Conservation (phyloP, 2,797 vertebrate species). For the Poeciliopsis presidionis region DNA sequence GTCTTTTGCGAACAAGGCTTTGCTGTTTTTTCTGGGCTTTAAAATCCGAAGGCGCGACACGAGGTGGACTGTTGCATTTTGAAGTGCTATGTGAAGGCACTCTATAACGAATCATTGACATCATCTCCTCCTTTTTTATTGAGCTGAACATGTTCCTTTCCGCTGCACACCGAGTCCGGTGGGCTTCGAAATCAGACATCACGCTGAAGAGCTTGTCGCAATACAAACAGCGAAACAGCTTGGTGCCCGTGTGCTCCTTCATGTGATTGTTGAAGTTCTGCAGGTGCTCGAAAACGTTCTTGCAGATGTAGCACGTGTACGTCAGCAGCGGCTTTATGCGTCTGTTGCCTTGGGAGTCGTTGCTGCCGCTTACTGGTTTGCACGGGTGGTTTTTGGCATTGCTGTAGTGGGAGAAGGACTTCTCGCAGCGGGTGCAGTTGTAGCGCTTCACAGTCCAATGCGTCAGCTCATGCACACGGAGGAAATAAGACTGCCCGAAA, state of each 20-base stretch:
- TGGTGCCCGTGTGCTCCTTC: slow-evolving; percentile 74
- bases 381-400: slow-evolving; percentile 81
- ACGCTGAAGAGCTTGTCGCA: slow-evolving; percentile 79
- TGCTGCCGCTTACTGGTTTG: slow-evolving; percentile 31
- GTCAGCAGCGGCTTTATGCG: slow-evolving; percentile 58
- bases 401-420: slow-evolving; percentile 80
- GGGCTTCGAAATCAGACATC: slow-evolving; percentile 72
- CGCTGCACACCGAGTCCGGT: slow-evolving; percentile 64
- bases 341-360: background rate
- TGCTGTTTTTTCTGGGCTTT: slow-evolving; percentile 1
- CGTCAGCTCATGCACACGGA: slow-evolving; percentile 80
- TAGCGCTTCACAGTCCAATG: slow-evolving; percentile 84
- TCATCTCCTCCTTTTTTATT: slow-evolving; percentile 31
- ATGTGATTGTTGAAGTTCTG: slow-evolving; percentile 81
- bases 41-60: background rate
- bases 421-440: slow-evolving; percentile 79
- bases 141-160: slow-evolving; percentile 30
- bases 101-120: slow-evolving; percentile 59
- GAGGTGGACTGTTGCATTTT: slow-evolving; percentile 12
- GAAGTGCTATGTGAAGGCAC: slow-evolving; percentile 54
- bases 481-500: slow-evolving; percentile 80
- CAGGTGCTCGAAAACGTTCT: slow-evolving; percentile 70
- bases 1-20: slow-evolving; percentile 28
- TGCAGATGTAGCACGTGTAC: slow-evolving; percentile 83
- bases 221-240: slow-evolving; percentile 73